Conservation (phyloP, 2,888 invertebrate species). For the Parnassius mnemosyne region DNA sequence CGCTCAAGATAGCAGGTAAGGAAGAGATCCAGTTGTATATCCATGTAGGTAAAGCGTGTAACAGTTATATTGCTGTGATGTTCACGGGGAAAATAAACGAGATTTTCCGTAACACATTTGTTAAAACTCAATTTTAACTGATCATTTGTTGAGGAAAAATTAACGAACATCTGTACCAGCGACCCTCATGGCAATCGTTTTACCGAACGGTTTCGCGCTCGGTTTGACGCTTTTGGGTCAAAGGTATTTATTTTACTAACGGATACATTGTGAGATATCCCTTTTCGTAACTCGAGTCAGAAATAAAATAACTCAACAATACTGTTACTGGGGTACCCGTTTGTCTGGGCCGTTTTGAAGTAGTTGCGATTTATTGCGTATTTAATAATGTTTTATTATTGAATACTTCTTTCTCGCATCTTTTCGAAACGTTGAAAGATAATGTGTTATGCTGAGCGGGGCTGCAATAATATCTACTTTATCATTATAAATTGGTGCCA, state of each 20-base stretch:
- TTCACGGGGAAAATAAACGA: constrained; percentile 38
- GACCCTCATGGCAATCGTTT: constrained; percentile 47
- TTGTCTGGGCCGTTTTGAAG: constrained; percentile 37
- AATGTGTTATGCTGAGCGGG: constrained; percentile 60
- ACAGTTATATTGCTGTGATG: constrained; percentile 50
- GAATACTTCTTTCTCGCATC: constrained; percentile 44
- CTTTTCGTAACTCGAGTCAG: constrained; percentile 50
- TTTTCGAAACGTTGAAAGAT: constrained; percentile 57
- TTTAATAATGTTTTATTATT: constrained; percentile 59
- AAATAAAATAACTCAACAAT: constrained; percentile 45
- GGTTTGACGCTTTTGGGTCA: constrained; percentile 61
- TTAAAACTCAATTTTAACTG: constrained; percentile 37
- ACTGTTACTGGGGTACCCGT: constrained; percentile 42
- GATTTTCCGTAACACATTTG: constrained; percentile 24
- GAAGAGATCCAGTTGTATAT: constrained; percentile 37
- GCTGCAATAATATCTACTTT: constrained; percentile 50
- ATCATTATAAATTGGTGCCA: constrained; percentile 50
- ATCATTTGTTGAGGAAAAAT: constrained; percentile 42
- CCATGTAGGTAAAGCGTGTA: constrained; percentile 43
- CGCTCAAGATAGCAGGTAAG: constrained; percentile 30
- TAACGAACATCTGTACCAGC: constrained; percentile 39
- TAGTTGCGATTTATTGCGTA: constrained; percentile 55
- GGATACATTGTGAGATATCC: constrained; percentile 51
- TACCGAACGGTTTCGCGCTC: constrained; percentile 49
- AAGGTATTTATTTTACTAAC: constrained; percentile 69